Evolutionary conservation across 2,113 vertebrate species (phyloP).

Genomic region (Falcunculus frontatus): DNA sequence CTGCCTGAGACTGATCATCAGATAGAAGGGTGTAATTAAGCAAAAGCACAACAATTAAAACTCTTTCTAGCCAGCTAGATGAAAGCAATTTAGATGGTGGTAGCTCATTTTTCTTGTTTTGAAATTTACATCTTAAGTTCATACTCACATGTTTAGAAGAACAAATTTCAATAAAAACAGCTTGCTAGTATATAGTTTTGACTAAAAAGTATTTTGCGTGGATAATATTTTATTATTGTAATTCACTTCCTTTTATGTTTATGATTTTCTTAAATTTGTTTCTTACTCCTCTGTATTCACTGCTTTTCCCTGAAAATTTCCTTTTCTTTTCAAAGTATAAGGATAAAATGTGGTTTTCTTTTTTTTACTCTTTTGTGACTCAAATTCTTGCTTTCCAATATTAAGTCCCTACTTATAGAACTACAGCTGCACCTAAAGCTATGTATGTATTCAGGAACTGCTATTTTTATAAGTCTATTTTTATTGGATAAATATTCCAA

Average conservation of each 20-base stretch:
- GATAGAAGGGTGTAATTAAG: slow-evolving; percentile 4
- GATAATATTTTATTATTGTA: not conserved
- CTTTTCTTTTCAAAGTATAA: not conserved
- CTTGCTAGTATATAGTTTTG: not conserved
- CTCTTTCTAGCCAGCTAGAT: not conserved
- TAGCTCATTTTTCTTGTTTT: not conserved
- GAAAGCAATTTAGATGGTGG: not conserved
- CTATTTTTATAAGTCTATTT: not conserved
- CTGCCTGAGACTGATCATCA: not conserved
- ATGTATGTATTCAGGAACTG: not conserved
- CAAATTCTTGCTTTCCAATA: not conserved
- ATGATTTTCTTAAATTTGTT: not conserved
- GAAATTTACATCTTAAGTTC: not conserved
- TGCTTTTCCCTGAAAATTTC: not conserved
- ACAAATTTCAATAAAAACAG: not conserved
- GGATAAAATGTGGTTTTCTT: not conserved
- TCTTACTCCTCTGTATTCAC: not conserved
- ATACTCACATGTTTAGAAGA: not conserved
- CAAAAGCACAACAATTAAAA: not conserved
- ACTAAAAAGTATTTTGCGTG: not conserved
- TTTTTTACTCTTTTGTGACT: not conserved
- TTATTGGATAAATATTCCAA: not conserved
- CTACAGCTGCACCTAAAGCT: not conserved
- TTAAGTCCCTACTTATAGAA: not conserved
- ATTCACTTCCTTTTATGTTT: not conserved